phyloP scores from a whole-genome alignment of 2,797 vertebrate genomes.

The Chelonia mydas region DNA sequence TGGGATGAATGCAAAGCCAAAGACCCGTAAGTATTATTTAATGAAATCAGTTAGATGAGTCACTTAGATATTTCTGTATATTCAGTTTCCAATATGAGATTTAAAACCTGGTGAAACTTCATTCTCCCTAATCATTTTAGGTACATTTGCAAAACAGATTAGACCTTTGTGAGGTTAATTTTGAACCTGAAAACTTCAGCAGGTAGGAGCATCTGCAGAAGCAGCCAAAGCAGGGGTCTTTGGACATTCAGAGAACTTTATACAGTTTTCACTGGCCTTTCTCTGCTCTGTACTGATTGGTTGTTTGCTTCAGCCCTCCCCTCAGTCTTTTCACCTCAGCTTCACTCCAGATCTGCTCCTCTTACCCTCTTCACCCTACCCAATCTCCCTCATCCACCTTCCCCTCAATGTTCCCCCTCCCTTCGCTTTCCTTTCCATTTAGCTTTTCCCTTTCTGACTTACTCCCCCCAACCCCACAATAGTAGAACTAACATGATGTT shows the following conservation, averaged over 20 bases:
- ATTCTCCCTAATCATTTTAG: background rate
- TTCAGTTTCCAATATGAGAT: background rate
- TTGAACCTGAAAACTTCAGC: background rate
- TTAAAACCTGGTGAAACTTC: background rate
- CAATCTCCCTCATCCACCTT: background rate
- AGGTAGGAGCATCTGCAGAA: too few species aligned
- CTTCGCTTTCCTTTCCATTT: background rate
- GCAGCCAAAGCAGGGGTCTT: too few species aligned
- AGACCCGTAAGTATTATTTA: background rate
- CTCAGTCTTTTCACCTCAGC: background rate
- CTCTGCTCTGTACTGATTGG: background rate
- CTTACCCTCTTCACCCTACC: background rate
- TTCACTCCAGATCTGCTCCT: background rate
- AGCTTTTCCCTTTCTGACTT: background rate
- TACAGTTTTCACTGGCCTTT: background rate
- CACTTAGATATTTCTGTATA: background rate
- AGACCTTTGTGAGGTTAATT: background rate
- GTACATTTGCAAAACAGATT: background rate
- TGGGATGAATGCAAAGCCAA: background rate
- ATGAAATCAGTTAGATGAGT: background rate
- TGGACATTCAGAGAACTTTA: background rate
- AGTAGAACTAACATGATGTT: background rate
- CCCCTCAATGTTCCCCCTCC: background rate
- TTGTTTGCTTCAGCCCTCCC: background rate
- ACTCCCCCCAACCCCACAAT: background rate